Base-by-base conservation (phyloP, 2,888 invertebrate species). In the Netelia virgata region DNA sequence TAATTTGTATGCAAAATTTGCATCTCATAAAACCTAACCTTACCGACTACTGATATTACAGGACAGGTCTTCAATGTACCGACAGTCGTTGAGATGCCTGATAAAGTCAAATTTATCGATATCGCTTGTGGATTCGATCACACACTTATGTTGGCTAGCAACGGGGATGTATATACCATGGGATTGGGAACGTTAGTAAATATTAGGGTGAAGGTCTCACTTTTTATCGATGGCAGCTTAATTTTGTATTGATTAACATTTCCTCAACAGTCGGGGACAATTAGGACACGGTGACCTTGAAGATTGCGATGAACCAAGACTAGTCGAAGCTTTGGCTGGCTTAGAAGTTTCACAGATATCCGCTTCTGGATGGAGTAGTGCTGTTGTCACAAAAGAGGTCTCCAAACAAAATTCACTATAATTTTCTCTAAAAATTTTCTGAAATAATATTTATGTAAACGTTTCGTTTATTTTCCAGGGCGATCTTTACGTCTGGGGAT, bases 401-500 rank as follows among this genome's bases (percentile, higher is more conserved):
- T 28, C 8, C 11, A 59, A 47, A 14, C 53, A 55, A 41, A 14
- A 59, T 3, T 23, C 8, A 73, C 9, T 57, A 55, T 66, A 0
- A 64, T 72, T 11, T 80, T 36, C 14, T 68, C 16, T 16, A 50
- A 66, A 61, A 41, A 72, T 23, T 18, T 23, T 18, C 47, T 47
- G 5, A 11, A 59, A 63, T 9, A 43, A 53, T 18, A 10, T 74
- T 5, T 43, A 10, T 74, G 11, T 43, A 20, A 36, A 59, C 14
- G n/a, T 74, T 70, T 59, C 3, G 66, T 72, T 14, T 50, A 73
- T 64, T 80, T 50, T 85, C 68, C 18, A 95, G 92, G 98, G 98
- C 14, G 98, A 98, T 92, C 91, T 98, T 0, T 98, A 98, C 91
- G 95, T 95, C 1, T 98, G 98, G 98, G 98, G 98, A 8, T 98